Base-by-base conservation (phyloP, 2,113 vertebrate species). In the Platysternon megacephalum region DNA sequence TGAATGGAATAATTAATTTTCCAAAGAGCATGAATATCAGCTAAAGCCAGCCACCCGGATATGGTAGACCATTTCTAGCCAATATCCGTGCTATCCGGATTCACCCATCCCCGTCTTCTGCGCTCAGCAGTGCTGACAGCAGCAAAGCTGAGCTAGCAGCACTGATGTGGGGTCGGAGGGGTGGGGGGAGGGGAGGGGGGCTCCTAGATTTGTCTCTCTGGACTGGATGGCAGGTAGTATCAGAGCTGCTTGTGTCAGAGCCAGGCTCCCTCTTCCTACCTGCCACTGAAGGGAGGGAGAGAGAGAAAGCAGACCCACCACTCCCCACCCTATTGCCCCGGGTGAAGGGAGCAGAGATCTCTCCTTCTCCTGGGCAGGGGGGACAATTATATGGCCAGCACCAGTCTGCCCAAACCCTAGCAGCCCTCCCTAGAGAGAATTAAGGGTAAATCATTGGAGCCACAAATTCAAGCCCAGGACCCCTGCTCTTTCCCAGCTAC, bases 1-100 rank as follows among this genome's bases (percentile, higher is more conserved):
- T 91, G 90, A 95, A 95, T 80, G 68, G 61, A 96, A 92, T 94
- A 93, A 94, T 93, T 93, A 92, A 96, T 97, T 97, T 97, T 89
- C 89, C 85, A 84, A 95, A 3, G 8, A 95, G 88, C 89, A 94
- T 48, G 82, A 92, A 92, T 94, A 94, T 87, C 86, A 94, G 0
- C 3, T 90, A 93, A 87, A 96, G 89, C 89, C 95, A 95, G 94
- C 88, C 90, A 93, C 88, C 79, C 3, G 8, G 91, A 79, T 79
- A 88, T 35, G 88, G 94, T 86, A 86, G 86, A 95, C 95, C 2
- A 0, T 88, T 96, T 97, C 92, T 94, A 97, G 92, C 88, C 92
- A 89, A 93, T 85, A 95, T 86, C 94, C 92, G 85, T 52, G 55
- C 11, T 3, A 94, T 93, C 89, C 86, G 35, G 93, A 96, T 94